Evolutionary conservation across 2,797 vertebrate genomes (phyloP).

Genomic region (Lophius americanus): DNA sequence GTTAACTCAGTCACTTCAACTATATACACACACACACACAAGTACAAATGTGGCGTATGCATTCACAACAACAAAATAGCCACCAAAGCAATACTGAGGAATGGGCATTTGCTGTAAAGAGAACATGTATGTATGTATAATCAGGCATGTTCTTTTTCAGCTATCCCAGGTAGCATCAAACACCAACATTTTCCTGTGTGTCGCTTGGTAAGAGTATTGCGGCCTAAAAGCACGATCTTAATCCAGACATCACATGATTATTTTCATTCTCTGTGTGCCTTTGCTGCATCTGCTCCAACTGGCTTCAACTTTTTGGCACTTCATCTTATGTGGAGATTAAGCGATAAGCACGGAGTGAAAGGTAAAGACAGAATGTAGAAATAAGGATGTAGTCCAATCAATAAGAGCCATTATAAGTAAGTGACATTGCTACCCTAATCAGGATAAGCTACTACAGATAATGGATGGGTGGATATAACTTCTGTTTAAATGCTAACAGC

Average conservation of each 20-base stretch:
- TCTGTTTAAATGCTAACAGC: too few relatives aligned
- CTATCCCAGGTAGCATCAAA: neutral
- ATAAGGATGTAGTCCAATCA: slow-evolving; percentile 21
- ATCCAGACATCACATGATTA: slow-evolving; percentile 39
- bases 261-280: slow-evolving; percentile 22
- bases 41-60: slow-evolving; percentile 14
- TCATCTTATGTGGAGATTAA: slow-evolving; percentile 16
- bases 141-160: neutral
- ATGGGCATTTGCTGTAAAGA: neutral
- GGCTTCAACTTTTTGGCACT: slow-evolving; percentile 40
- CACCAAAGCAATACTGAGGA: slow-evolving; percentile 27
- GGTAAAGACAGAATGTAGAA: slow-evolving; percentile 2
- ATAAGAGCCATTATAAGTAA: slow-evolving; percentile 11
- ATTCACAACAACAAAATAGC: slow-evolving; percentile 35
- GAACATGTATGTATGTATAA: neutral
- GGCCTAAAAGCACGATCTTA: slow-evolving; percentile 45
- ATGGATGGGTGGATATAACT: too few relatives aligned
- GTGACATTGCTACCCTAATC: slow-evolving; percentile 8
- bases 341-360: neutral
- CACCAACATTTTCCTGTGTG: slow-evolving; percentile 30
- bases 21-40: slow-evolving; percentile 32
- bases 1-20: slow-evolving; percentile 64
- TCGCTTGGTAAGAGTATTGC: slow-evolving; percentile 67
- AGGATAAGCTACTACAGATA: too few relatives aligned
- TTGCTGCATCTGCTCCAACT: slow-evolving; percentile 17